Evolutionary conservation across 2,113 vertebrate genomes (phyloP).

Genomic region (Pedionomus torquatus): DNA sequence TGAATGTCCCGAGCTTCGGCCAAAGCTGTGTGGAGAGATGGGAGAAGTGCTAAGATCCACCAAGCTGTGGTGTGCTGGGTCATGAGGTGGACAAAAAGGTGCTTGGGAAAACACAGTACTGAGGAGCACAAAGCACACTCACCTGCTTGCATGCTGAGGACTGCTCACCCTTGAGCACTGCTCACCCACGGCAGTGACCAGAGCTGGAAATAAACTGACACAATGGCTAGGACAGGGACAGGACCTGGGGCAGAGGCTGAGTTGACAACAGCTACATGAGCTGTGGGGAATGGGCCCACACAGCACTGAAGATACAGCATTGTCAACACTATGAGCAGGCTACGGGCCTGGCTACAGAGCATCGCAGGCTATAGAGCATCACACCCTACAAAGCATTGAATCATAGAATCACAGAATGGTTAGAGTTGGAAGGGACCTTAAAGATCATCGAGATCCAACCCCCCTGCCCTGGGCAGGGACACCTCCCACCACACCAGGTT

Average conservation of each 20-base stretch:
- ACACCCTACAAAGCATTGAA: no score
- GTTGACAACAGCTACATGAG: not conserved
- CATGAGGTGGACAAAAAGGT: not conserved
- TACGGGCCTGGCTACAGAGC: not conserved
- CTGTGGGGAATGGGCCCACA: rapidly evolving
- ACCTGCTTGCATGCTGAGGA: not conserved
- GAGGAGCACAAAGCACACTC: not conserved
- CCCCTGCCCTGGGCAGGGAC: no score
- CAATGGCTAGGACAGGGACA: rapidly evolving
- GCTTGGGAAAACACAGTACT: not conserved
- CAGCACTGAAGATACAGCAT: not conserved
- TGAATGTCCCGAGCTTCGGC: slow-evolving; percentile 85
- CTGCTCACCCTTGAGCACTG: not conserved
- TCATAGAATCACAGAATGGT: no score
- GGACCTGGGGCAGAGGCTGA: not conserved
- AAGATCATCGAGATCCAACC: no score
- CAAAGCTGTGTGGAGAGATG: slow-evolving; percentile 76
- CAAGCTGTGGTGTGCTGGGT: rapidly evolving
- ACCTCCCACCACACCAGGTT: no score
- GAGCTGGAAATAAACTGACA: not conserved
- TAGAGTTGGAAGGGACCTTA: no score
- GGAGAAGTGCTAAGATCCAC: not conserved
- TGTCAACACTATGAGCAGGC: not conserved
- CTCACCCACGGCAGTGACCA: not conserved
- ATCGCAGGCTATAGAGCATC: not conserved